phyloP scores from a whole-genome alignment of 2,888 invertebrate genomes.

The Iphiclides podalirius region DNA sequence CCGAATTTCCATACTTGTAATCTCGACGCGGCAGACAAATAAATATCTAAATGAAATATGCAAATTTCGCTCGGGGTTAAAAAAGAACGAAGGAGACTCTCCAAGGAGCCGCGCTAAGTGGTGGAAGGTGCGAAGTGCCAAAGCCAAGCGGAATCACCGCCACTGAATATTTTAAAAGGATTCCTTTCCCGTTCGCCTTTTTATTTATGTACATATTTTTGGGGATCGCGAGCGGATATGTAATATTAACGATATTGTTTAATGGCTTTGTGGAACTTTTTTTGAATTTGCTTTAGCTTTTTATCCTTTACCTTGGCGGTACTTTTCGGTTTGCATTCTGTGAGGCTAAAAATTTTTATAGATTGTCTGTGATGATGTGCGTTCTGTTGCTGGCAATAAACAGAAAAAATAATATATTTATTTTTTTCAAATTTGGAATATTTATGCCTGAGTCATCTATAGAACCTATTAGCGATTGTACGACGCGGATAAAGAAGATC shows the following conservation, averaged over 20 bases:
- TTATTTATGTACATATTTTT: constrained; percentile 51
- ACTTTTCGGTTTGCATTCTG: too few species aligned
- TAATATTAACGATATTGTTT: constrained; percentile 49
- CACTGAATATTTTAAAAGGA: constrained; percentile 62
- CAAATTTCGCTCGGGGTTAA: constrained; percentile 52
- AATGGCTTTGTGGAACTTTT: not conserved
- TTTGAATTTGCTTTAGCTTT: not conserved
- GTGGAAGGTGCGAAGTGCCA: constrained; percentile 51
- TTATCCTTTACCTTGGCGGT: too few species aligned
- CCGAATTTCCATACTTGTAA: constrained; percentile 62
- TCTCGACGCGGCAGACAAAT: constrained; percentile 48
- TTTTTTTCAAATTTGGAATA: too few species aligned
- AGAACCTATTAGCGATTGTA: too few species aligned
- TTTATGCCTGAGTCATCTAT: too few species aligned
- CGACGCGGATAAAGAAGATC: not conserved
- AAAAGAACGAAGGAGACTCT: constrained; percentile 40
- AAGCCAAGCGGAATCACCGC: constrained; percentile 31
- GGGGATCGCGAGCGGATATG: constrained; percentile 42
- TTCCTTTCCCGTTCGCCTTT: constrained; percentile 54
- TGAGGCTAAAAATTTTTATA: too few species aligned
- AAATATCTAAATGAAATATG: constrained; percentile 61
- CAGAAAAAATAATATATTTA: too few species aligned
- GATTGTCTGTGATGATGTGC: too few species aligned
- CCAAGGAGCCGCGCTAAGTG: constrained; percentile 43
- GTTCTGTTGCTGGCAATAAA: too few species aligned